Percentiles rank a stretch among this genome's conserved stretches.
phyloP scores from a whole-genome alignment of 2,113 vertebrate genomes.

The Phyllostomus discolor region DNA sequence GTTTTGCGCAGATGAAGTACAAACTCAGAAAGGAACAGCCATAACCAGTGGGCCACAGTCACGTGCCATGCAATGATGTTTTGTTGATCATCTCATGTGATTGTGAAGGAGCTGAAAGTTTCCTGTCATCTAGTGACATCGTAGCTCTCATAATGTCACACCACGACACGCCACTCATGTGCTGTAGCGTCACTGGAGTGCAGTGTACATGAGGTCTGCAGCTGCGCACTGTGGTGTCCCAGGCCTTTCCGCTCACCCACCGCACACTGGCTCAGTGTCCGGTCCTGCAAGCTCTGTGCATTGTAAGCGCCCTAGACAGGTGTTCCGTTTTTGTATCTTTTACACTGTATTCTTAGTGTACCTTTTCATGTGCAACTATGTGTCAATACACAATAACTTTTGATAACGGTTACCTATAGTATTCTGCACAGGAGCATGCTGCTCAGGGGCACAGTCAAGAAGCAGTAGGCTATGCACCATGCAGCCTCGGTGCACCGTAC shows the following conservation, averaged over 20 bases:
- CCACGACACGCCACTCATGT: not conserved
- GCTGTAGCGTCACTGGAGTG: too few species aligned
- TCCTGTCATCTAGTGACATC: not conserved
- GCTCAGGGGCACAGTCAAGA: not conserved
- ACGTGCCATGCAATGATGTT: rapidly evolving
- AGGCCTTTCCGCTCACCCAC: not conserved
- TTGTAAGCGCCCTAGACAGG: not conserved
- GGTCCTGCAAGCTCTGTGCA: not conserved
- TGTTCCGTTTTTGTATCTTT: not conserved
- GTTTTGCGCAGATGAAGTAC: not conserved
- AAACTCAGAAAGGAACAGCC: not conserved
- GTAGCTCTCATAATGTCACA: not conserved
- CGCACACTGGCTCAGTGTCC: not conserved
- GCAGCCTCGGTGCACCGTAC: not conserved
- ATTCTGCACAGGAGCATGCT: not conserved
- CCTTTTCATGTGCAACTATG: not conserved
- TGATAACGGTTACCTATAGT: not conserved
- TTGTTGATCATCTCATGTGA: not conserved
- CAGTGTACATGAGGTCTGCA: not conserved
- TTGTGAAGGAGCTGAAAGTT: not conserved
- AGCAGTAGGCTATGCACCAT: not conserved
- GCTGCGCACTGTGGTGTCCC: not conserved
- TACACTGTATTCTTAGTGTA: not conserved
- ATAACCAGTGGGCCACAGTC: not conserved
- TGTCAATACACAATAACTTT: not conserved